Base-by-base conservation (phyloP, 1,140 invertebrate species). In the Varroa destructor region DNA sequence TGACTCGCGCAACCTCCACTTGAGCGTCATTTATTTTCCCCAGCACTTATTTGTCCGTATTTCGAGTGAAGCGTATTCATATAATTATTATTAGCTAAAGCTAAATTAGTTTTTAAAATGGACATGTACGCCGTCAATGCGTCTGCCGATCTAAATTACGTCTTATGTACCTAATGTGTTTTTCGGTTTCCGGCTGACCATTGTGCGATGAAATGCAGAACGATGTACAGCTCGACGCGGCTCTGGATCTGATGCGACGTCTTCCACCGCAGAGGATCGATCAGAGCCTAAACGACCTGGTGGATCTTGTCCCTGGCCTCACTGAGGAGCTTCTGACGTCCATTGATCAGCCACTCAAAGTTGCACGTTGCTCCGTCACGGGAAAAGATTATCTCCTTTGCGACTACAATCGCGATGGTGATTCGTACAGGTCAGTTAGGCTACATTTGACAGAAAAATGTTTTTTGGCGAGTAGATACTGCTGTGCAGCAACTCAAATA, bases 361-460 rank as follows among this genome's bases (percentile, higher is more conserved):
- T 99, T 76, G 92, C 93, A 72, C 87, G 92, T 80, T 95, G 99
- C 80, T 91, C 91, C 78, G 87, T 87, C 76, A 87, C 87, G 73
- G 93, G 94, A 46, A 96, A 93, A 81, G 95, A 99, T 81, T 99
- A 97, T 82, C 83, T 99, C 71, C 81, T 99, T 1, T 99, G 97
- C 82, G 97, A 99, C 83, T 99, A 99, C 78, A 99, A 97, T 81
- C 85, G 97, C 78, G 96, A 99, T 82, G 95, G 94, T 40, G 96
- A 99, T 81, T 99, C 95, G 14, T 99, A 99, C 81, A 88, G 89
- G 89, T 89, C 77, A 74, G 64, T 40, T 71, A n/a, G 14, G 64
- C 36, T 12, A 71, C 10, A 75, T 46, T 43, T 4, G 46, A 72
- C 72, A 46, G 25, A 73, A 36, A 51, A 56, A 25, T 25, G 0